These are phyloP conservation scores for Grantiella picta DNA, from an alignment of 2,113 vertebrate species.

Conservation along the genomic window DNA sequence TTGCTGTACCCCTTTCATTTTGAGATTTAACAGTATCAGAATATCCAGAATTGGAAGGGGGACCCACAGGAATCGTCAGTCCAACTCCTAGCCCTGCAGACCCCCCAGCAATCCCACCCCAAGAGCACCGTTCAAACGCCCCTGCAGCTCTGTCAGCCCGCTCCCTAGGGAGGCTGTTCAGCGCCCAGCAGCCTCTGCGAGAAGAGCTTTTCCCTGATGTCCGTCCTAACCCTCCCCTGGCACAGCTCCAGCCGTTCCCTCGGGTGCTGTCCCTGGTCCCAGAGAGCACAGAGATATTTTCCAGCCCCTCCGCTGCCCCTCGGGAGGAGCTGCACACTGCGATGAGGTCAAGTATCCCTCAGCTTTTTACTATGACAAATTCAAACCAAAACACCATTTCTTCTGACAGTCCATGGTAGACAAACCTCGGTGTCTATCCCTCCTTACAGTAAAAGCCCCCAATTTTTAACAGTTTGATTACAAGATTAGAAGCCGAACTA, in stretches of 20 bases:
- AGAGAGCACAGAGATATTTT: rapidly evolving
- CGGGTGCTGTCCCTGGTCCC: neutral
- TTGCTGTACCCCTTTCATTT: neutral
- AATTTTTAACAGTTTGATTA: no score
- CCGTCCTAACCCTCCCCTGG: rapidly evolving
- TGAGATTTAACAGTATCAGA: neutral
- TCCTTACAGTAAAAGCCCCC: neutral
- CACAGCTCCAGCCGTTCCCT: neutral
- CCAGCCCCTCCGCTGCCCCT: neutral
- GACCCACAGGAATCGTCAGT: rapidly evolving
- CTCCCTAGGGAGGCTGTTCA: rapidly evolving
- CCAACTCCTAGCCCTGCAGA: rapidly evolving
- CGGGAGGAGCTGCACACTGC: neutral
- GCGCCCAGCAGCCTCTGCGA: rapidly evolving
- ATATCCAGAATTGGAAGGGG: neutral
- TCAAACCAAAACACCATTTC: neutral
- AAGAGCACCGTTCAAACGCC: rapidly evolving
- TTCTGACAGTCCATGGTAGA: no score
- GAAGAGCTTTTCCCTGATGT: rapidly evolving
- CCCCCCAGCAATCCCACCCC: neutral
- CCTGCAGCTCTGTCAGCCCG: neutral
- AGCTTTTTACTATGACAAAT: rapidly evolving
- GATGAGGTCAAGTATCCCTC: rapidly evolving
- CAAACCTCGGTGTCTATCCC: neutral
- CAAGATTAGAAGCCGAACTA: neutral